Evolutionary conservation across 2,888 invertebrate genomes (phyloP), one percentile per base, ranked within the genome.

Genomic region (Graphium colonna): DNA sequence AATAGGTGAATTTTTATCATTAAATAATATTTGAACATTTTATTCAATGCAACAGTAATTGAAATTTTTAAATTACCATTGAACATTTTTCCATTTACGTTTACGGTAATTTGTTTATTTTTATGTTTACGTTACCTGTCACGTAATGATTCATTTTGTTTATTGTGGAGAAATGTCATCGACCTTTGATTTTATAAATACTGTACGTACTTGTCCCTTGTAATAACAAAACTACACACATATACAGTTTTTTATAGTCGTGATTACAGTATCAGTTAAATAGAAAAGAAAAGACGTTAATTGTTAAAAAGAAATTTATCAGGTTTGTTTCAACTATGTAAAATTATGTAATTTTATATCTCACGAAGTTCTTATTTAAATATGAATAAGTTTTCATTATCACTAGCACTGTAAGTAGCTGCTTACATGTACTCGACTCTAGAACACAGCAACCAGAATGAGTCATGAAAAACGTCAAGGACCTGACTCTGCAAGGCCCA

Each of bases 391-490:
- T 60, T 57, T 57, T 43, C 31, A 28, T 21, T 36, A 56, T 51
- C 51, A 55, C 40, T 45, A 46, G 48, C 44, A 52, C 49, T 28
- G 28, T 50, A 50, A 38, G 41, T 46, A 56, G 46, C 46, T 38
- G 40, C 12, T 47, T 43, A 51, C 46, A 42, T 44, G 39, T 57
- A 46, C 45, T 47, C 40, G n/a, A 36, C 17, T 38, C 36, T 52
- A 55, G 39, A 47, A 45, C 50, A 52, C 41, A 43, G 54, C 56
- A 58, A 50, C 60, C 57, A 70, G 63, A 69, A 80, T 80, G 80
- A 78, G 62, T 65, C 68, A 69, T 64, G 73, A 73, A 60, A 66
- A 60, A 60, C 62, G 67, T 45, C 64, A 71, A 60, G 72, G 73
- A 61, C 68, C 52, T 63, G 70, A 73, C 56, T 75, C 63, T 60